These are phyloP conservation scores for Entelurus aequoreus DNA, from an alignment of 2,113 vertebrate species.

Conservation along the genomic window DNA sequence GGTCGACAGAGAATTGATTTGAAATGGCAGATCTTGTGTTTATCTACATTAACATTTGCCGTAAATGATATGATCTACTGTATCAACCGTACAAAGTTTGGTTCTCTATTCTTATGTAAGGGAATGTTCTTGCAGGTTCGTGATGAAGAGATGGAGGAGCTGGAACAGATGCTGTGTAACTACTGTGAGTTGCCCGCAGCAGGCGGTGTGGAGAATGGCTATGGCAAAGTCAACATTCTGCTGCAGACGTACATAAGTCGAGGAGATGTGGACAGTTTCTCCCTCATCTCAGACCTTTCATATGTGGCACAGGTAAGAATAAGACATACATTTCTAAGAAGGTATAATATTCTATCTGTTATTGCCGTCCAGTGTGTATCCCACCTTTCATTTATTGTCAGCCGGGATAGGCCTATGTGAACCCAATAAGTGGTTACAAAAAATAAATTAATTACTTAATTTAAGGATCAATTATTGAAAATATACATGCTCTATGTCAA, in stretches of 20 bases:
- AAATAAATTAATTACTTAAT: no score
- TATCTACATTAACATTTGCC: no score
- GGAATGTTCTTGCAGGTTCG: constrained; percentile 74
- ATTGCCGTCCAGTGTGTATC: no score
- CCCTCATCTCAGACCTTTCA: constrained; percentile 93
- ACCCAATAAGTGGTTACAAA: no score
- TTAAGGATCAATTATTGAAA: no score
- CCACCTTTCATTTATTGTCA: no score
- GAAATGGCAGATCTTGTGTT: not conserved
- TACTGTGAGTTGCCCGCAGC: constrained; percentile 87
- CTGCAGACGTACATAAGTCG: constrained; percentile 95
- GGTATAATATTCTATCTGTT: not conserved
- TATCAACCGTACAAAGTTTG: not conserved
- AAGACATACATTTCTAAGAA: not conserved
- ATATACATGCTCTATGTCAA: no score
- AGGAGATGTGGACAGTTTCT: constrained; percentile 96
- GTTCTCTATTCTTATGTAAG: not conserved
- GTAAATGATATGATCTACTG: not conserved
- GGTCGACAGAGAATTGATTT: no score
- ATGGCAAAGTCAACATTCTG: constrained; percentile 97
- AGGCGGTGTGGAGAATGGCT: constrained; percentile 93
- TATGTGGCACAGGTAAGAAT: constrained; percentile 92
- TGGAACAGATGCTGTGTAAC: constrained; percentile 81
- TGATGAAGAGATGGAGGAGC: constrained; percentile 92
- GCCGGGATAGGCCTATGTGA: no score